Evolutionary conservation across 2,113 vertebrate species (phyloP).

Genomic region (Tenrec ecaudatus): DNA sequence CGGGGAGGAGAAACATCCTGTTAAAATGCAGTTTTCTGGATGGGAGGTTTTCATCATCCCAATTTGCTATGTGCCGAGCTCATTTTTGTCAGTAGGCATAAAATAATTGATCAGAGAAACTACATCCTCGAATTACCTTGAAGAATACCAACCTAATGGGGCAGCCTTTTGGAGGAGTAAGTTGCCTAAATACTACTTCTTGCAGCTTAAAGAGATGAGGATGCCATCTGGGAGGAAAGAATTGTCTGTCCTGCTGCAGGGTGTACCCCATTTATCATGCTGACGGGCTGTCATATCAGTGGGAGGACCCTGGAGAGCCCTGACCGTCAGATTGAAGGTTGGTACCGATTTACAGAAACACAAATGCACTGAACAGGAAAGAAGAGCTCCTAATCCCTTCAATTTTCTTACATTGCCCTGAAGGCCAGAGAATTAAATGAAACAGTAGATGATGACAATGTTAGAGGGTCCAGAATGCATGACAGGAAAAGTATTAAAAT

Average conservation of each 20-base stretch:
- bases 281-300: constrained; percentile 85
- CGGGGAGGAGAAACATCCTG: background rate
- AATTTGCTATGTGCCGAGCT: constrained; percentile 37
- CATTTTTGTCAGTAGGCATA: constrained; percentile 60
- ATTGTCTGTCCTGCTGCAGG: constrained; percentile 60
- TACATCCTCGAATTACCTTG: constrained; percentile 74
- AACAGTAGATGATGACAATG: constrained; percentile 85
- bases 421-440: constrained; percentile 89
- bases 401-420: constrained; percentile 89
- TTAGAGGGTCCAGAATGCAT: constrained; percentile 83
- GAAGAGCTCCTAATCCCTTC: constrained; percentile 86
- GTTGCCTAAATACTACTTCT: constrained; percentile 67
- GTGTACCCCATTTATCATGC: constrained; percentile 85
- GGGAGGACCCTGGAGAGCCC: constrained; percentile 86
- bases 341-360: constrained; percentile 86
- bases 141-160: constrained; percentile 50
- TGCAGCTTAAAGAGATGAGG: constrained; percentile 49
- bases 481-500: constrained; percentile 86
- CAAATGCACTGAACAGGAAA: constrained; percentile 87
- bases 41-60: constrained; percentile 32
- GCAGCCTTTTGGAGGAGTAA: background rate
- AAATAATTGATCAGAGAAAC: constrained; percentile 77
- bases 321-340: constrained; percentile 87
- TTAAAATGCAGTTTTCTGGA: constrained; percentile 67
- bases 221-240: constrained; percentile 63